Conservation (phyloP, 2,113 vertebrate genomes). For the Noctilio leporinus region DNA sequence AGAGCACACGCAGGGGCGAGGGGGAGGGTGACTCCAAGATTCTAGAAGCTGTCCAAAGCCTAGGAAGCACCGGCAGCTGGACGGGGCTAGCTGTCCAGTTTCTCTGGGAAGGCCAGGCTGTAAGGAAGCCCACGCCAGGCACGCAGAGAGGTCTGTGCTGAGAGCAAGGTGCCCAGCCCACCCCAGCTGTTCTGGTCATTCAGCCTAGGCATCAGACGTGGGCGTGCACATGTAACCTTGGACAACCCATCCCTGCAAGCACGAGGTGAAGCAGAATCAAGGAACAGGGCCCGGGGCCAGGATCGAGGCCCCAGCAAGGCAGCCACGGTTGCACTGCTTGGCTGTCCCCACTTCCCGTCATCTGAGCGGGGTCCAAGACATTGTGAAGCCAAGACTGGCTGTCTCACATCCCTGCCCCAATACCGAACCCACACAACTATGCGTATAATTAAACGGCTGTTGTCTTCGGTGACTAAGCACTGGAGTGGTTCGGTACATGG, state of each 20-base stretch:
- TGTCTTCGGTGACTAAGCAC: background rate
- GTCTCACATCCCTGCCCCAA: background rate
- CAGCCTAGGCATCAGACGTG: background rate
- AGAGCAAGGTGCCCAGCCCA: background rate
- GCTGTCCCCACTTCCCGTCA: background rate
- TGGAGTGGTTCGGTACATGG: background rate
- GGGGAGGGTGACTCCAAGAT: background rate
- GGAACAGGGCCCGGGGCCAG: background rate
- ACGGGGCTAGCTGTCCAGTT: background rate
- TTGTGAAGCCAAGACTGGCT: too few relatives aligned
- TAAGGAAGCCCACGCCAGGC: background rate
- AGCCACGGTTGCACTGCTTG: background rate
- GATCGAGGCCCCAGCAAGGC: background rate
- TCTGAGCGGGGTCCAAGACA: background rate
- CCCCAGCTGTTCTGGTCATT: background rate
- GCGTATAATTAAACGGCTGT: rapidly evolving
- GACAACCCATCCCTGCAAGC: background rate
- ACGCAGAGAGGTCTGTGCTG: rapidly evolving
- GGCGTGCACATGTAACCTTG: background rate
- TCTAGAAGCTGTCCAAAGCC: background rate
- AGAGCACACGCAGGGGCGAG: background rate
- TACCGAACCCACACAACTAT: background rate
- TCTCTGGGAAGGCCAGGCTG: rapidly evolving
- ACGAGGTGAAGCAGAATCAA: background rate
- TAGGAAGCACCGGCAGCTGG: background rate